Conservation (phyloP, 2,797 vertebrate species). For the Gallinago stenura region DNA sequence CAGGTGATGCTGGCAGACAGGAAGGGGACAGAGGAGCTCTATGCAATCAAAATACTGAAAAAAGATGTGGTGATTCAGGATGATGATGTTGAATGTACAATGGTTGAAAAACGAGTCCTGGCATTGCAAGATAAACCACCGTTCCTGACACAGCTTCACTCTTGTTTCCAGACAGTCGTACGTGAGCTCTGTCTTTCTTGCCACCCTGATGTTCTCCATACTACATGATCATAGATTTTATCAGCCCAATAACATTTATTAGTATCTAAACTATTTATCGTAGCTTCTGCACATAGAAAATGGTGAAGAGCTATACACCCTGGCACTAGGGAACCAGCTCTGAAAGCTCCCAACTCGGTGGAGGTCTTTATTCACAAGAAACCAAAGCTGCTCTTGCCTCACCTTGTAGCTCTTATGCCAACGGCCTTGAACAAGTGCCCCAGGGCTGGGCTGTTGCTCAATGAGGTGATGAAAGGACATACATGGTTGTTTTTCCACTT, state of each 20-base stretch:
- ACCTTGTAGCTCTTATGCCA: no score
- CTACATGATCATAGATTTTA: background rate
- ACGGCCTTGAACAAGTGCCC: background rate
- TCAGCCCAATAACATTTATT: background rate
- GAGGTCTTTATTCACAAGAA: background rate
- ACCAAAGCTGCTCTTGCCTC: background rate
- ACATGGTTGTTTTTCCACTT: background rate
- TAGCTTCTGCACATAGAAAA: background rate
- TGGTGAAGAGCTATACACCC: background rate
- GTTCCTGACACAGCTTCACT: constrained; percentile 96
- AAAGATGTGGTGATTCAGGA: constrained; percentile 99
- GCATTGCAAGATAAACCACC: constrained; percentile 93
- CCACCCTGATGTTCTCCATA: background rate
- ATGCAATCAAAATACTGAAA: constrained; percentile 96
- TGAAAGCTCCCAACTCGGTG: background rate
- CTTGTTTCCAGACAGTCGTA: constrained; percentile 98
- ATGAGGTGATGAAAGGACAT: background rate
- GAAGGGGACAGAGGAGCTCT: constrained; percentile 94
- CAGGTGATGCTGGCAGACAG: constrained; percentile 97
- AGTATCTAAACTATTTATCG: background rate
- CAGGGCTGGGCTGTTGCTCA: background rate
- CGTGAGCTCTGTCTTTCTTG: constrained; percentile 39
- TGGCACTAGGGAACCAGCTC: background rate
- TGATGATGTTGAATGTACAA: constrained; percentile 97
- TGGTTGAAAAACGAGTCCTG: constrained; percentile 97